A percentile compares a stretch with the other conserved stretches of the same genome.
Evolutionary conservation across 2,797 vertebrate species (phyloP).

Genomic region (Phrynocephalus forsythii): DNA sequence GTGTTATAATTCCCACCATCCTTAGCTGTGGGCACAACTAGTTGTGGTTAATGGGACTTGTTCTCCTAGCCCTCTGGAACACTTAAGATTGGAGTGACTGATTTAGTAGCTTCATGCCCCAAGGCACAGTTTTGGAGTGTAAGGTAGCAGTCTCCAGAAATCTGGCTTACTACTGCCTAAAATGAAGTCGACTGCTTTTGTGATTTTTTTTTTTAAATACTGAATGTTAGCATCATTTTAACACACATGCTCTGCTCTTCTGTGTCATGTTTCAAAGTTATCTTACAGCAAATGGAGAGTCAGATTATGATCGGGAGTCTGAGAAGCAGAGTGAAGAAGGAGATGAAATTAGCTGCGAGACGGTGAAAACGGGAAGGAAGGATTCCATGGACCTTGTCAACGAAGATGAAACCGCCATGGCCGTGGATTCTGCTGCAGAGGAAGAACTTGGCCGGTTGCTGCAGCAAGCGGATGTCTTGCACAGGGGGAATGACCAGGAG

Average conservation of each 20-base stretch:
- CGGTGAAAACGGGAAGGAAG: constrained; percentile 82
- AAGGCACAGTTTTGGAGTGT: background rate
- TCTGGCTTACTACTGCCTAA: background rate
- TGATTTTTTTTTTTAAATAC: background rate
- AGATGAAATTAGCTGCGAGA: constrained; percentile 88
- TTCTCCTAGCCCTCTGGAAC: background rate
- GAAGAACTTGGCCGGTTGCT: constrained; percentile 86
- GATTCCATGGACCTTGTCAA: constrained; percentile 76
- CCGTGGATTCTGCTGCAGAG: constrained; percentile 62
- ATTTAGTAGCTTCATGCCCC: background rate
- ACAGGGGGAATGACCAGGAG: constrained; percentile 79
- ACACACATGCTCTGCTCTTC: background rate
- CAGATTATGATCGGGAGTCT: constrained; percentile 87
- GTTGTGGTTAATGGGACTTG: background rate
- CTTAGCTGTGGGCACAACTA: background rate
- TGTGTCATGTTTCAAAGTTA: constrained; percentile 78
- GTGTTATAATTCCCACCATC: background rate
- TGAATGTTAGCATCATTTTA: background rate
- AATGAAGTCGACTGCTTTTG: background rate
- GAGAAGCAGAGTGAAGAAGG: constrained; percentile 85
- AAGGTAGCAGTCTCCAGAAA: background rate
- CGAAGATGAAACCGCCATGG: constrained; percentile 72
- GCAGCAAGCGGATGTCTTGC: constrained; percentile 86
- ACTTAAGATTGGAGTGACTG: background rate
- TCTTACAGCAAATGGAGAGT: constrained; percentile 92